Conservation (phyloP, 2,888 invertebrate genomes). For the Drosophila longiperda region DNA sequence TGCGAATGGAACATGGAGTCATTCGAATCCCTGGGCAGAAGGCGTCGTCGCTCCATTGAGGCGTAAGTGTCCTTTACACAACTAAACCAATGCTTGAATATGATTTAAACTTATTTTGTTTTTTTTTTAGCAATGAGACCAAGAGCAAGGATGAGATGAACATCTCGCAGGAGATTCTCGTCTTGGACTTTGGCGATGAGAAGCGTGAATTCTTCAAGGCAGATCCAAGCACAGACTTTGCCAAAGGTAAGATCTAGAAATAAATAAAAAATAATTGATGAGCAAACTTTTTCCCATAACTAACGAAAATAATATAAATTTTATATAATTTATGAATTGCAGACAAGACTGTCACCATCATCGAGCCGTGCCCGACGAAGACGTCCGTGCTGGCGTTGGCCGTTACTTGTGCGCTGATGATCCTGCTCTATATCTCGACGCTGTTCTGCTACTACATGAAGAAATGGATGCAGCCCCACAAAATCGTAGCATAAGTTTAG, state of each 20-base stretch:
- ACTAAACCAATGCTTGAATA: neutral
- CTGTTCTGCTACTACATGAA: constrained; percentile 97
- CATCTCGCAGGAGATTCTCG: constrained; percentile 96
- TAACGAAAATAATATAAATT: too few relatives aligned
- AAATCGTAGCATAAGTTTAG: constrained; percentile 89
- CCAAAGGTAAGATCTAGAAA: constrained; percentile 87
- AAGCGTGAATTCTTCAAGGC: constrained; percentile 92
- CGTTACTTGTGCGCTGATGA: constrained; percentile 95
- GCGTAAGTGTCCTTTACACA: constrained; percentile 71
- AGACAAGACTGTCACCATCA: constrained; percentile 96
- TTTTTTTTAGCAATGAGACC: constrained; percentile 86
- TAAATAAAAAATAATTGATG: neutral
- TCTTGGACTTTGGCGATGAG: constrained; percentile 96
- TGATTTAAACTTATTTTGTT: neutral
- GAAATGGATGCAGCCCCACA: constrained; percentile 94
- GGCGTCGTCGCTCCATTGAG: constrained; percentile 90
- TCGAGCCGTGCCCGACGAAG: constrained; percentile 96
- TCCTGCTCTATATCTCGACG: constrained; percentile 95
- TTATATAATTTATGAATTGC: constrained; percentile 66
- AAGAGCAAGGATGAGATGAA: constrained; percentile 91
- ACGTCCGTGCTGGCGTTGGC: constrained; percentile 95
- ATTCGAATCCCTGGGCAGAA: constrained; percentile 93
- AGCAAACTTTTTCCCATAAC: too few relatives aligned
- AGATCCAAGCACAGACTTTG: constrained; percentile 91
- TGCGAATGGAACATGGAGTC: constrained; percentile 97